phyloP scores from a whole-genome alignment of 2,113 vertebrate genomes.

The Prionailurus bengalensis region DNA sequence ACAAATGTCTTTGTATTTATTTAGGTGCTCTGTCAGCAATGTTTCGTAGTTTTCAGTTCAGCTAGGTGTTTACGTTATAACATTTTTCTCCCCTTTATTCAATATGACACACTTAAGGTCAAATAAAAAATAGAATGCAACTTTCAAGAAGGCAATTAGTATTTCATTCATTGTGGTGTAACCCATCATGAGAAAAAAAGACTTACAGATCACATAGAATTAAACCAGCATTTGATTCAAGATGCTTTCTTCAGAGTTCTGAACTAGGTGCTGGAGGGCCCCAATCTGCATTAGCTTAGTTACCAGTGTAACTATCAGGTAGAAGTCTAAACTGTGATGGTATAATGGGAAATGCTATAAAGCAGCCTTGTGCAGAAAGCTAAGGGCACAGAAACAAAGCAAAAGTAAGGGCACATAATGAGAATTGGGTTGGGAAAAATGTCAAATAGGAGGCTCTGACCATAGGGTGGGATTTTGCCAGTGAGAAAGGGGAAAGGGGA shows the following conservation, averaged over 20 bases:
- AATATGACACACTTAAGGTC: not conserved
- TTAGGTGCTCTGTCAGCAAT: not conserved
- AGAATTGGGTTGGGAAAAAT: not conserved
- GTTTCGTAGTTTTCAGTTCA: not conserved
- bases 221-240: not conserved
- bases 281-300: not conserved
- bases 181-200: not conserved
- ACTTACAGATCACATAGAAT: not conserved
- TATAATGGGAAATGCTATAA: not conserved
- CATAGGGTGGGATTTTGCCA: not conserved
- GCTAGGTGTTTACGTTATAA: not conserved
- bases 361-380: not conserved
- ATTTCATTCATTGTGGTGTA: not conserved
- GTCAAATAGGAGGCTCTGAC: not conserved
- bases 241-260: not conserved
- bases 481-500: not conserved
- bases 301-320: not conserved
- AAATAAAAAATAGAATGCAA: not conserved
- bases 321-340: not conserved
- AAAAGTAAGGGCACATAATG: not conserved
- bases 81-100: not conserved
- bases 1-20: not conserved
- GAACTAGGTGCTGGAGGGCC: not conserved
- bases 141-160: slow-evolving; percentile 1
- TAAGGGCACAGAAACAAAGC: not conserved